phyloP scores from a whole-genome alignment of 2,888 invertebrate species.

The Sinelater perroti region DNA sequence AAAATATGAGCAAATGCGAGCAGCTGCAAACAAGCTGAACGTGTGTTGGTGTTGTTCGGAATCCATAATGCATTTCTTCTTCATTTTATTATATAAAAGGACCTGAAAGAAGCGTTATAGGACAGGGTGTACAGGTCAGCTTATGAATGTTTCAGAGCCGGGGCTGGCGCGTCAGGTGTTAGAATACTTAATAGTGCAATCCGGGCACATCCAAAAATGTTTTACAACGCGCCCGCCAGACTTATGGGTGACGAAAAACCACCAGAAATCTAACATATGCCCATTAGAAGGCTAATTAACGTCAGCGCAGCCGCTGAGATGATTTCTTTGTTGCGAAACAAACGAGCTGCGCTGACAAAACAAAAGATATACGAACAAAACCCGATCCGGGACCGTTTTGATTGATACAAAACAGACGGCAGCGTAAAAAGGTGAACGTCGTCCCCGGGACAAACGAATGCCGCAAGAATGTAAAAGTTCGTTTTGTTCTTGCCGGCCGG shows the following conservation, averaged over 20 bases:
- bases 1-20: too few species aligned
- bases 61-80: too few species aligned
- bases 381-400: constrained; percentile 53
- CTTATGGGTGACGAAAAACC: constrained; percentile 46
- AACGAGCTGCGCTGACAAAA: constrained; percentile 52
- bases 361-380: constrained; percentile 51
- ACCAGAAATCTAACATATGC: constrained; percentile 57
- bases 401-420: constrained; percentile 60
- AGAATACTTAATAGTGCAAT: too few species aligned
- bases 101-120: too few species aligned
- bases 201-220: too few species aligned
- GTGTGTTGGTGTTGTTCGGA: too few species aligned
- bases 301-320: constrained; percentile 57
- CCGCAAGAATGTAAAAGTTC: constrained; percentile 55
- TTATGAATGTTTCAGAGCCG: too few species aligned
- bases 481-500: constrained; percentile 50
- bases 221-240: too few species aligned
- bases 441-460: constrained; percentile 55
- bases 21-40: too few species aligned
- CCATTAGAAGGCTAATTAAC: constrained; percentile 58
- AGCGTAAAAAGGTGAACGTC: constrained; percentile 56
- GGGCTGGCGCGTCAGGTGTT: too few species aligned
- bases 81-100: too few species aligned
- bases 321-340: constrained; percentile 56
- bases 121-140: too few species aligned